Conservation (phyloP, 2,888 invertebrate species). For the Tetragnatha montana region DNA sequence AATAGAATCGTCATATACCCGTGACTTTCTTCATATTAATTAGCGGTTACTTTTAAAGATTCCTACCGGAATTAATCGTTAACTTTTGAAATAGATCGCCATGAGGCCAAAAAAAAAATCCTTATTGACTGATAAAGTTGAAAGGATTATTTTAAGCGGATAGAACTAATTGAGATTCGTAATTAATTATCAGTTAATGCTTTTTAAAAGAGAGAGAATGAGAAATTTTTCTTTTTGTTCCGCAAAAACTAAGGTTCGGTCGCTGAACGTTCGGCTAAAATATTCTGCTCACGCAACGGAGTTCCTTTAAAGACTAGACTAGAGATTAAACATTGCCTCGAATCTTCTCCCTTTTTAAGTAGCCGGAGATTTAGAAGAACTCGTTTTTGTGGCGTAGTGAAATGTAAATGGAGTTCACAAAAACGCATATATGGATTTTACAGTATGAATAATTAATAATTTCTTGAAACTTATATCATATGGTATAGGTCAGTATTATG, state of each 20-base stretch:
- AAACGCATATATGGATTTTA: no score
- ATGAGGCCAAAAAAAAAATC: slow-evolving; percentile 24
- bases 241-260: neutral
- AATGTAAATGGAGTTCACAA: no score
- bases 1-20: slow-evolving; percentile 29
- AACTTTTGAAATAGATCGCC: slow-evolving; percentile 21
- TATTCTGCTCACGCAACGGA: neutral
- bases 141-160: slow-evolving; percentile 34
- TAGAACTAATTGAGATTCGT: slow-evolving; percentile 46
- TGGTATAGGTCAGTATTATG: no score
- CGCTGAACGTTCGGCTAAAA: neutral
- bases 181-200: slow-evolving; percentile 49
- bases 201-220: neutral
- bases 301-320: neutral
- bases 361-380: neutral
- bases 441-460: no score
- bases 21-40: slow-evolving; percentile 33
- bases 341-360: neutral
- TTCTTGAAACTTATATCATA: no score
- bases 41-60: slow-evolving; percentile 30
- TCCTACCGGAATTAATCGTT: slow-evolving; percentile 41
- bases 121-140: slow-evolving; percentile 31
- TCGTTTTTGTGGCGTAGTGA: no score
- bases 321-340: neutral
- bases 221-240: neutral